Percentiles rank a stretch among this genome's conserved stretches.
Conservation (phyloP, 2,113 vertebrate genomes). For the Acanthochromis polyacanthus region DNA sequence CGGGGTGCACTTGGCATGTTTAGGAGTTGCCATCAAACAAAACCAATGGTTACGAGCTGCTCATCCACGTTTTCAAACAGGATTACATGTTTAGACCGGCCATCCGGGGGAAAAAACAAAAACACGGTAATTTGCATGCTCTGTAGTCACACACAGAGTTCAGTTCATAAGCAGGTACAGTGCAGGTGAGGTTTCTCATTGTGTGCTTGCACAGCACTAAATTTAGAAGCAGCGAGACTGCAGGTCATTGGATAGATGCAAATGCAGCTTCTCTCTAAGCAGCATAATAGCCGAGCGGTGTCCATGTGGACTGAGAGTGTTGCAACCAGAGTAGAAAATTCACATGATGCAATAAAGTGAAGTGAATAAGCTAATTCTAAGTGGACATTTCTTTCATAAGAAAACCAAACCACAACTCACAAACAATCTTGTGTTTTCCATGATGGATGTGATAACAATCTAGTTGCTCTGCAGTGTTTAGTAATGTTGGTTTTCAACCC, state of each 20-base stretch:
- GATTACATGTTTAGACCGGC: constrained; percentile 68
- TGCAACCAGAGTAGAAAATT: constrained; percentile 1
- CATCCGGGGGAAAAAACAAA: not conserved
- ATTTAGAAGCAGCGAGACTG: not conserved
- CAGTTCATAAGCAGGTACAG: not conserved
- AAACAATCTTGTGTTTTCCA: constrained; percentile 3
- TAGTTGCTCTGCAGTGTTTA: not conserved
- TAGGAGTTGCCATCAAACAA: constrained; percentile 73
- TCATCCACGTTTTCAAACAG: constrained; percentile 50
- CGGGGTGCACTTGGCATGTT: constrained; percentile 59
- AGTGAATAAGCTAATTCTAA: not conserved
- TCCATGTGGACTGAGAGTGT: constrained; percentile 3
- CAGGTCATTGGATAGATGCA: not conserved
- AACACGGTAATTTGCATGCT: constrained; percentile 19
- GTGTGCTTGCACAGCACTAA: not conserved
- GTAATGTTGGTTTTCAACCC: not conserved
- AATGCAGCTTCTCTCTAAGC: not conserved
- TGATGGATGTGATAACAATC: constrained; percentile 7
- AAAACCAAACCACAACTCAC: not conserved
- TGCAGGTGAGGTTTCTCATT: not conserved
- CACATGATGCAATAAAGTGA: not conserved
- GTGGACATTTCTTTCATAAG: not conserved
- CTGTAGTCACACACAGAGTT: constrained; percentile 14
- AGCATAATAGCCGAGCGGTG: not conserved
- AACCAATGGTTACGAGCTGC: constrained; percentile 54